Evolutionary conservation across 2,888 invertebrate genomes (phyloP), one percentile per base, ranked within the genome.

Genomic region (Formica aserva): DNA sequence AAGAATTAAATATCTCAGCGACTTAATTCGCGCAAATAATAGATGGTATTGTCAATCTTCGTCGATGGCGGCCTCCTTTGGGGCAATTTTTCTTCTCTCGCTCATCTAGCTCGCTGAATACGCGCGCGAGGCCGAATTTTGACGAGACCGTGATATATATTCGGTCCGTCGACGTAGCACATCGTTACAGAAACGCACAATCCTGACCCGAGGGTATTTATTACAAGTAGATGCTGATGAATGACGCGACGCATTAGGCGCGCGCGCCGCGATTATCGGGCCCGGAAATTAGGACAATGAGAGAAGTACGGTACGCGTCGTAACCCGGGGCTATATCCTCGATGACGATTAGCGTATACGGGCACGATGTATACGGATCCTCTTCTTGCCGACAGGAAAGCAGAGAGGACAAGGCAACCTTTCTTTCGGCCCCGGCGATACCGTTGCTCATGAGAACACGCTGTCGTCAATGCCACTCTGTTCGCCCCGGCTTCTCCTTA

Each of bases 221-320:
- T 90, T 85, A 83, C 85, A 88, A 88, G 88, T 89, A 78, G 84
- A 86, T 87, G 86, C 84, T 82, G 88, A 89, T 81, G 84, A 88
- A 86, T 85, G 86, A 85, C 69, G 83, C 75, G 66, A 55, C 81
- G 80, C 63, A 63, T 81, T 63, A 75, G 62, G 52, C 76, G 48
- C 71, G 22, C 63, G 60, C 57, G 35, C 26, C 60, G 69, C 41
- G 65, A 57, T 45, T 52, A 41, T 75, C 55, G n/a, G 67, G 57
- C 72, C 29, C 74, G 82, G 66, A 90, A 90, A 90, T 90, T 90
- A 76, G 90, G 90, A 90, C 86, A 84, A 87, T 87, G 76, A 83
- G 83, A 83, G 65, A 76, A 55, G 45, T 29, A 45, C 60, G 26
- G 71, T n/a, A 32, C 26, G 48, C 8, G 38, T 38, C 55, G 3